phyloP scores from a whole-genome alignment of 2,797 vertebrate genomes.

The Danio albolineatus region DNA sequence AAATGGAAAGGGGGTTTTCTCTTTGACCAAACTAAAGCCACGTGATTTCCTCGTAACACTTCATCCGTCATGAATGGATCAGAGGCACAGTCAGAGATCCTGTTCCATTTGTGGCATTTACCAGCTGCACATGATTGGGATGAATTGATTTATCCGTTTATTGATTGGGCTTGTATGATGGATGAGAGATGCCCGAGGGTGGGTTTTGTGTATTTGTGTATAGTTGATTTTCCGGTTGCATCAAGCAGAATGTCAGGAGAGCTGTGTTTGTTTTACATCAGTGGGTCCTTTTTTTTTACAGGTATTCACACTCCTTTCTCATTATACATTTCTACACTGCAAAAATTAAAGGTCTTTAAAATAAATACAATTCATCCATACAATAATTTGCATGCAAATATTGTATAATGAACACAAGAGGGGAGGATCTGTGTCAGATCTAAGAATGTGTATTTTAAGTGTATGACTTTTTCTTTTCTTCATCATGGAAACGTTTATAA shows the following conservation, averaged over 20 bases:
- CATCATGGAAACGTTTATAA: neutral
- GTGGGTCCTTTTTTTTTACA: neutral
- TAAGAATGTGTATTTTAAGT: too few relatives aligned
- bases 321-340: neutral
- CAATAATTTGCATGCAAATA: neutral
- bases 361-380: neutral
- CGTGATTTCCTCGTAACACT: slow-evolving; percentile 41
- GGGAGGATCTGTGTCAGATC: neutral
- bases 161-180: slow-evolving; percentile 71
- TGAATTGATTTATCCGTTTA: slow-evolving; percentile 71
- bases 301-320: neutral
- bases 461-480: neutral
- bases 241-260: slow-evolving; percentile 36
- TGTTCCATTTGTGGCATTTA: slow-evolving; percentile 55
- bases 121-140: slow-evolving; percentile 69
- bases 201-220: slow-evolving; percentile 32
- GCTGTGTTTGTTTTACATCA: neutral
- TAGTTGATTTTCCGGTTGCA: slow-evolving; percentile 2
- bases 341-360: too few relatives aligned
- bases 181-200: slow-evolving; percentile 34
- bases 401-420: too few relatives aligned
- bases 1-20: slow-evolving; percentile 7
- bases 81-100: slow-evolving; percentile 37
- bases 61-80: slow-evolving; percentile 56
- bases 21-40: slow-evolving; percentile 40